Percentiles rank a stretch among this genome's conserved stretches.
These are phyloP conservation scores for Drosophila anomalipes DNA, from an alignment of 2,888 invertebrate genomes.

Conservation along the genomic window DNA sequence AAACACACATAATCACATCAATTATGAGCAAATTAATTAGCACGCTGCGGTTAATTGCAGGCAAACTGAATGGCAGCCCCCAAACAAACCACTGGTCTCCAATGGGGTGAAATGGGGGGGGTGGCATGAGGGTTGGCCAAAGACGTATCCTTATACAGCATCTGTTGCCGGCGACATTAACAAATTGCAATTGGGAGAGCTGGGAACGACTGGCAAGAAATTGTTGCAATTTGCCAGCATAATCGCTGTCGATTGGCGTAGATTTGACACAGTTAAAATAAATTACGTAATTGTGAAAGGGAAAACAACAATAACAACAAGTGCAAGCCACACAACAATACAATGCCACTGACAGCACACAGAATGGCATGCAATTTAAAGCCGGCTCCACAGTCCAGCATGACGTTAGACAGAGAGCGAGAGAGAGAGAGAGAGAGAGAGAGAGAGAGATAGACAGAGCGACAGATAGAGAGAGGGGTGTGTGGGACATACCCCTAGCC, in stretches of 20 bases:
- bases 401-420: conserved; percentile 25
- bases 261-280: conserved; percentile 82
- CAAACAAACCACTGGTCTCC: background rate
- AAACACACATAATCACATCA: conserved; percentile 80
- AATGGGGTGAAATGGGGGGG: background rate
- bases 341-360: conserved; percentile 65
- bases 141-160: conserved; percentile 24
- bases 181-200: conserved; percentile 68
- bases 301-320: conserved; percentile 32
- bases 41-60: conserved; percentile 81
- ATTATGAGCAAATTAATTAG: conserved; percentile 82
- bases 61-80: conserved; percentile 58
- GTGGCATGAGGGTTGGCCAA: background rate
- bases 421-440: background rate
- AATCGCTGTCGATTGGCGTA: conserved; percentile 79
- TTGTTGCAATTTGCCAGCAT: conserved; percentile 80
- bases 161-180: conserved; percentile 67
- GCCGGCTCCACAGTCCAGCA: conserved; percentile 43
- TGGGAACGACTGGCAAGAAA: conserved; percentile 48
- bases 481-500: background rate
- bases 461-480: conserved; percentile 9
- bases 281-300: conserved; percentile 79
- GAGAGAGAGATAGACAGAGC: background rate
- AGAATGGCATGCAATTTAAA: conserved; percentile 75
- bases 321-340: conserved; percentile 53